Base-by-base conservation (phyloP, 2,113 vertebrate genomes). In the Garra rufa region DNA sequence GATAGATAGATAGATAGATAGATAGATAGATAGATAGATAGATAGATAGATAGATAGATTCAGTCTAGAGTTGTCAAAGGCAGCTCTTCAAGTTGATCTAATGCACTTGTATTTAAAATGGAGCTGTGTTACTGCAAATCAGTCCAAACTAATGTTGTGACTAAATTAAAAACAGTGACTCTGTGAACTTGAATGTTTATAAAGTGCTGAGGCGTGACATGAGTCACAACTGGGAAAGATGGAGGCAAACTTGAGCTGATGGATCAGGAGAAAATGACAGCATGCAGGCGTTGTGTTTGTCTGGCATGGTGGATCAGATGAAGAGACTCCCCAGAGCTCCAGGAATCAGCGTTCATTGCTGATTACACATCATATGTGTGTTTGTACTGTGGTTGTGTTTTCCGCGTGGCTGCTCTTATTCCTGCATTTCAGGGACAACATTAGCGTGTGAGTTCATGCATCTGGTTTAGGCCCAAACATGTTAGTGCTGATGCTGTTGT, bases 311-410 rank as follows among this genome's bases (percentile, higher is more conserved):
- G 74, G 30, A n/a, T 59, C 52, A 26, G 52, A 59, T 15, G 15
- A 52, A 34, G 2, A 28, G 52, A 26, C 76, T 63, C 76, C 55
- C 4, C n/a, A 63, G 55, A 79, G 38, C 11, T 41, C 1, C 7
- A 44, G 76, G 34, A 52, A 43, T 48, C 71, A 41, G 83, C 76
- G 84, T 67, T 67, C 82, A 59, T 80, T 8, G 48, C 34, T 43
- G 41, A 6, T 48, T 50, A 55, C 43, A 71, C 19, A 82, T 55
- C 19, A 46, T 46, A 1, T 73, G 70, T 79, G 21, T 79, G 55
- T 59, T 8, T 59, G 74, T 34, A n/a, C n/a, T n/a, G n/a, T n/a
- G n/a, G n/a, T n/a, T n/a, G 74, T 34, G 28, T 19, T 6, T 76
- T 55, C 28, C 13, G 34, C 28, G 11, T 77, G 30, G 34, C 4